These are phyloP conservation scores for Bicyclus anynana DNA, from an alignment of 1,140 invertebrate species.

Conservation along the genomic window DNA sequence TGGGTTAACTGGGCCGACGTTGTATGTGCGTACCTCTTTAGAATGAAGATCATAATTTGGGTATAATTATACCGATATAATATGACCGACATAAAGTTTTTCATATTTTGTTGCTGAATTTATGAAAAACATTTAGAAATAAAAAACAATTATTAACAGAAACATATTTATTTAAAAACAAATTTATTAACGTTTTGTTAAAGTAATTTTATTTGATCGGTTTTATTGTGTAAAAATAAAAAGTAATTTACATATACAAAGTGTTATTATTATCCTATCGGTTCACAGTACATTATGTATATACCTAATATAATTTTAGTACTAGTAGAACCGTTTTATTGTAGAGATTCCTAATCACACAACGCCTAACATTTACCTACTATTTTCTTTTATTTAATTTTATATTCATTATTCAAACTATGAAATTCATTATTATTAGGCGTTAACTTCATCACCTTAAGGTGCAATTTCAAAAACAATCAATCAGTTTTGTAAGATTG, in stretches of 20 bases:
- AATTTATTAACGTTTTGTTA: conserved; percentile 14
- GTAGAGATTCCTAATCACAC: not conserved
- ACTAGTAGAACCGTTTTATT: conserved; percentile 5
- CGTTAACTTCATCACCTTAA: not conserved
- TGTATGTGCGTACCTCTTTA: no score
- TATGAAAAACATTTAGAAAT: conserved; percentile 5
- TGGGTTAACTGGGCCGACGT: no score
- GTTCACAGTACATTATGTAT: conserved; percentile 6
- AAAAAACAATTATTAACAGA: conserved; percentile 31
- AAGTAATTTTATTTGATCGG: not conserved
- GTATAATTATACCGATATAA: no score
- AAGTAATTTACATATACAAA: not conserved
- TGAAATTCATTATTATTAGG: not conserved
- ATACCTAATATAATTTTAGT: not conserved
- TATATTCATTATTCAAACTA: not conserved
- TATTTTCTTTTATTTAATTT: not conserved
- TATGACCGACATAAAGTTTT: no score
- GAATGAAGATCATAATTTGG: no score
- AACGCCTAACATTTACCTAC: conserved; percentile 1
- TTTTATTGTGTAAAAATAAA: not conserved
- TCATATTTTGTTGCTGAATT: no score
- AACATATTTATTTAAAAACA: conserved; percentile 36
- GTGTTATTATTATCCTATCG: not conserved
- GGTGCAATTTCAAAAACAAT: no score
- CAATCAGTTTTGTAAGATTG: no score